Base-by-base conservation (phyloP, 30 jellyfish, hydroid and myxozoan genomes). In the Calvadosia cruxmelitensis region DNA sequence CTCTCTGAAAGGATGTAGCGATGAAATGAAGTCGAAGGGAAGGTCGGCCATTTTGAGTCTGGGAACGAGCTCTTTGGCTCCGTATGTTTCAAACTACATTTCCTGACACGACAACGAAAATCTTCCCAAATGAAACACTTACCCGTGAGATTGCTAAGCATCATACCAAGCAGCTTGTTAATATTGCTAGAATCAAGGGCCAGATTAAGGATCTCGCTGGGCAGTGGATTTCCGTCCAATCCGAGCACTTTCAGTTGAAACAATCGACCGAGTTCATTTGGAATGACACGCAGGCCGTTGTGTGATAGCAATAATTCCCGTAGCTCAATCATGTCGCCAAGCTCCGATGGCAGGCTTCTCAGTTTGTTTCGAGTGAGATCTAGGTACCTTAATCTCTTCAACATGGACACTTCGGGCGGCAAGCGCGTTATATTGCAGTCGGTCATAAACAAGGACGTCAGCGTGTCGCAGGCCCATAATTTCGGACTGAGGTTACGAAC, bases 181-280 rank as follows among this genome's bases (percentile, higher is more conserved):
- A 73, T 74, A 52, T 82, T 83, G 57, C 72, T 69, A 23, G 70
- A 23, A 67, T 87, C 97, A 30, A 72, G 73, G 1, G 75, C 93
- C 61, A 87, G 57, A 42, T 85, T 67, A 67, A 87, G 78, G 16
- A 87, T 65, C 33, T 87, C 94, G 2, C 69, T 23, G 15, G 97
- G 97, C 53, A 87, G 70, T 33, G 97, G 97, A 72, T 87, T 87
- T 70, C 97, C 97, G 50, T 87, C 86, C 81, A 87, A 65, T 26
- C 89, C 94, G 26, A 87, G 77, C 23, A 67, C 84, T 65, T 68
- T 87, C 67, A 87, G 64, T 78, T 76, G 86, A 69, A 80, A 87
- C 49, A 87, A 70, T 65, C 97, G 74, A 70, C 97, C 97, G 27
- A 87, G 72, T 81, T 87, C 97, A 64, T 87, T 80, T 29, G 97